Conservation (phyloP, 2,113 vertebrate species). For the Sebastes schlegelii region DNA sequence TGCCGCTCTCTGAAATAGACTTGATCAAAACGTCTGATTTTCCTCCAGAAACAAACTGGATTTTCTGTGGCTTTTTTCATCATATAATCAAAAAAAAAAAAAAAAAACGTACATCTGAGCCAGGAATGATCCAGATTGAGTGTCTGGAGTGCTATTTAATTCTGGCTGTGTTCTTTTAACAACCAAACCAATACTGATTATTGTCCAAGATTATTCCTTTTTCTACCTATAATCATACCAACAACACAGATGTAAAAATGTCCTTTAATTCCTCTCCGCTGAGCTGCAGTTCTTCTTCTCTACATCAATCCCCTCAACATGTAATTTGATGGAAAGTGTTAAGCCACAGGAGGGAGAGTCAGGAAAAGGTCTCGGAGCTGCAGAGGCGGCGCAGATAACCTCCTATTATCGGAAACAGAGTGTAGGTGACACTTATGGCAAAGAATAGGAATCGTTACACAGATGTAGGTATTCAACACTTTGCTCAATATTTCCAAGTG, state of each 20-base stretch:
- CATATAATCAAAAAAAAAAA: not conserved
- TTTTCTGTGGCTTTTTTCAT: not conserved
- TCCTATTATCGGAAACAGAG: constrained; percentile 8
- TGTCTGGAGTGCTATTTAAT: not conserved
- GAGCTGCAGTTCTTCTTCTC: constrained; percentile 7
- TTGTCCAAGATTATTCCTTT: not conserved
- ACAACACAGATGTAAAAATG: not conserved
- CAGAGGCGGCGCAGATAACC: constrained; percentile 19
- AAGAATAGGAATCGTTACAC: too few relatives aligned
- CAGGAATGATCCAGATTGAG: constrained; percentile 6
- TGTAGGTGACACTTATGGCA: not conserved
- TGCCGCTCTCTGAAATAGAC: not conserved
- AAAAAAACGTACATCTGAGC: not conserved
- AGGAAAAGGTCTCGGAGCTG: constrained; percentile 26
- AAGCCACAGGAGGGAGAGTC: constrained; percentile 24
- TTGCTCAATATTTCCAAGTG: constrained; percentile 1
- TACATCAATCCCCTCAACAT: constrained; percentile 6
- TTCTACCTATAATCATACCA: not conserved
- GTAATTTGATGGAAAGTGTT: constrained; percentile 49
- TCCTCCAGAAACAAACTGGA: constrained; percentile 29
- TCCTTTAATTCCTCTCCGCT: not conserved
- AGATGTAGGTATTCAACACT: not conserved
- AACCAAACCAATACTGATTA: not conserved
- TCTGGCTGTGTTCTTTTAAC: not conserved
- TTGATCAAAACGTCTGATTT: constrained; percentile 31